A percentile compares a stretch with the other conserved stretches of the same genome.
Evolutionary conservation across 1,140 invertebrate species (phyloP).

Genomic region (Stegodyphus dumicola): DNA sequence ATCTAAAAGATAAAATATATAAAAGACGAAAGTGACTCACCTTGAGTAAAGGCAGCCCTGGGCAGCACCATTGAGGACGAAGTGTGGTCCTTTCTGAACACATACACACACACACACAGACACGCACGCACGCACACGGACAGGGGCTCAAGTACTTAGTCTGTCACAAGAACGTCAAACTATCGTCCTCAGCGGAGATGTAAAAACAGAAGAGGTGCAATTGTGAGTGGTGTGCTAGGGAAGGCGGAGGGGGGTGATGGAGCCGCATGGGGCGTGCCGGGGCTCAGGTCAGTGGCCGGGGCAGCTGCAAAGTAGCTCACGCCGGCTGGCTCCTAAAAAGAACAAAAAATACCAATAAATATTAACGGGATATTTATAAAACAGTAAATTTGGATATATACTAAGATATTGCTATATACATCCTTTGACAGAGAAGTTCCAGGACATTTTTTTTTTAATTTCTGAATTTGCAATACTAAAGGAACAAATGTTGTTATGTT

Average conservation of each 20-base stretch:
- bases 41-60: constrained; percentile 58
- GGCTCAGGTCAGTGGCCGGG: constrained; percentile 18
- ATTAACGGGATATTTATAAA: too few relatives aligned
- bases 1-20: too few relatives aligned
- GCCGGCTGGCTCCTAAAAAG: constrained; percentile 18
- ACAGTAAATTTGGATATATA: too few relatives aligned
- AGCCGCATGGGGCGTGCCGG: constrained; percentile 52
- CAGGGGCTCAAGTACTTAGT: constrained; percentile 14
- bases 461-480: too few relatives aligned
- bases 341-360: neutral
- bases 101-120: constrained; percentile 47
- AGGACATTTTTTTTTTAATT: too few relatives aligned
- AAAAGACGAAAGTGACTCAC: neutral
- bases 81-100: constrained; percentile 42
- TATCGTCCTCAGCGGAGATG: too few relatives aligned
- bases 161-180: neutral
- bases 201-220: neutral
- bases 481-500: too few relatives aligned
- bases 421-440: too few relatives aligned
- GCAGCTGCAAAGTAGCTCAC: neutral
- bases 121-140: constrained; percentile 8
- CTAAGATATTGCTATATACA: too few relatives aligned
- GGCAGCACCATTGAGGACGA: constrained; percentile 58
- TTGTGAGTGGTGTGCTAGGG: constrained; percentile 36
- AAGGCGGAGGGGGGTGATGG: constrained; percentile 44